phyloP scores from a whole-genome alignment of 2,888 invertebrate genomes.

The Orthonychiurus folsomi region DNA sequence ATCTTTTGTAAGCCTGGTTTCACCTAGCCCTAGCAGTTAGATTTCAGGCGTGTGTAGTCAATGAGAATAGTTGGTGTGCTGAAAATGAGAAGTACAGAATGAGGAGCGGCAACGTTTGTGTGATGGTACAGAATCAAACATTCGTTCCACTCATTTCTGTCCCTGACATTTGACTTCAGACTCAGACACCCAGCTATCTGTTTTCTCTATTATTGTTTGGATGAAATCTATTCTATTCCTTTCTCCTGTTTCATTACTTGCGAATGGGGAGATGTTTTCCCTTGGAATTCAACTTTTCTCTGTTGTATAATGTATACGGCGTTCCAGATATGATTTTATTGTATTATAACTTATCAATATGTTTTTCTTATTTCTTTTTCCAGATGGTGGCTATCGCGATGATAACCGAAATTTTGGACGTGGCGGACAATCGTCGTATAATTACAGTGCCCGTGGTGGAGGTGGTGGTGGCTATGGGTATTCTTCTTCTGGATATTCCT shows the following conservation, averaged over 20 bases:
- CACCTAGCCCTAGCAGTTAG: not conserved
- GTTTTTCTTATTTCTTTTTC: too few species aligned
- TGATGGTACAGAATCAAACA: not conserved
- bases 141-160: not conserved
- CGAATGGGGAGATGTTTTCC: too few species aligned
- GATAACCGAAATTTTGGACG: too few species aligned
- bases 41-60: not conserved
- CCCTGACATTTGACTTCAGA: not conserved
- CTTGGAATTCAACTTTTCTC: too few species aligned
- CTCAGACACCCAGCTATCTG: not conserved
- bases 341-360: too few species aligned
- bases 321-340: too few species aligned
- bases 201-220: not conserved
- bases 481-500: not conserved
- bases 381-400: too few species aligned
- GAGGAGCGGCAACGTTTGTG: too few species aligned
- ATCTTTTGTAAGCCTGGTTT: not conserved
- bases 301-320: too few species aligned
- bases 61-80: not conserved
- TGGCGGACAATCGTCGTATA: too few species aligned
- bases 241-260: not conserved
- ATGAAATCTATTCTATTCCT: not conserved
- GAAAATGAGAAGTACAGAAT: not conserved
- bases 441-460: slow-evolving; percentile 14
- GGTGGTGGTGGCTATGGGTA: slow-evolving; percentile 16